A percentile compares a stretch with the other conserved stretches of the same genome.
These are phyloP conservation scores for Heliconius cydno DNA, from an alignment of 2,888 invertebrate genomes.

Conservation along the genomic window DNA sequence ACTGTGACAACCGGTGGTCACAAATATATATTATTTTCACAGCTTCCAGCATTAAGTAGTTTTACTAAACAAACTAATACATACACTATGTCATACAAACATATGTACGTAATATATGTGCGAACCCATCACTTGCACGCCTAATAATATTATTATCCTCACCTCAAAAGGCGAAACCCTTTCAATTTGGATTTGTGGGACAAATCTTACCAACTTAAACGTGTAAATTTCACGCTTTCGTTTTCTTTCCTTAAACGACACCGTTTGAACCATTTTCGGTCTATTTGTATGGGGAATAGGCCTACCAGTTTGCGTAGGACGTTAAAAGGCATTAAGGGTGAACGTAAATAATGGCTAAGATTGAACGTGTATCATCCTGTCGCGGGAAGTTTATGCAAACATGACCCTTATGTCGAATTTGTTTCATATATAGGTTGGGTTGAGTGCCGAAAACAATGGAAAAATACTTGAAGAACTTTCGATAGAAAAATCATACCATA, in stretches of 20 bases:
- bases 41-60: not conserved
- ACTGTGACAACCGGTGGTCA: not conserved
- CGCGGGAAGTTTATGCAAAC: slow-evolving; percentile 38
- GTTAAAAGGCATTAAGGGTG: slow-evolving; percentile 49
- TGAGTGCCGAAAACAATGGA: slow-evolving; percentile 20
- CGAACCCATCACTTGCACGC: not conserved
- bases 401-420: slow-evolving; percentile 36
- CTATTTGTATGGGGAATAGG: slow-evolving; percentile 48
- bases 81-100: not conserved
- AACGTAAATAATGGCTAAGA: slow-evolving; percentile 50
- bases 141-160: slow-evolving; percentile 11
- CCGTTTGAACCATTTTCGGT: slow-evolving; percentile 42
- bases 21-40: not conserved
- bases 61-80: not conserved
- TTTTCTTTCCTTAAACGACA: slow-evolving; percentile 42
- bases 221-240: slow-evolving; percentile 34
- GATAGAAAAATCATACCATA: not conserved
- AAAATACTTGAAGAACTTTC: not conserved
- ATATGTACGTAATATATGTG: not conserved
- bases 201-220: slow-evolving; percentile 38
- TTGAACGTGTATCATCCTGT: slow-evolving; percentile 45
- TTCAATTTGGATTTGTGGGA: slow-evolving; percentile 16
- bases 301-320: slow-evolving; percentile 50
- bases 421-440: slow-evolving; percentile 35
- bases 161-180: slow-evolving; percentile 6